Conservation (phyloP, 1,140 invertebrate genomes). For the Pseudomyrmex pallidus region DNA sequence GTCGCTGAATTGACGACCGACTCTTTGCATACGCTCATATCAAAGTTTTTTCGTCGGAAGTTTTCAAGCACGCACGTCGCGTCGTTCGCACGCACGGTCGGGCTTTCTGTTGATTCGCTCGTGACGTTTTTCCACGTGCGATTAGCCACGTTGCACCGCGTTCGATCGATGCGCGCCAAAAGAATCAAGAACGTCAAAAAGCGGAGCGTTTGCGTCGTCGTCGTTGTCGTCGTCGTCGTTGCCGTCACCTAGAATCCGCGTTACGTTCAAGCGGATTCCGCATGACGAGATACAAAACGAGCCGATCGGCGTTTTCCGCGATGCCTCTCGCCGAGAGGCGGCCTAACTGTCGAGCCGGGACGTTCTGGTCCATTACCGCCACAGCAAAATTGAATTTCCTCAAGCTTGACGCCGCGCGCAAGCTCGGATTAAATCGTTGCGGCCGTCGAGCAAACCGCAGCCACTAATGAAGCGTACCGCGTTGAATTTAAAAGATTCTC, state of each 20-base stretch:
- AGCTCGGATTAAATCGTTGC: slow-evolving; percentile 76
- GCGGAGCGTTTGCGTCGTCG: neutral
- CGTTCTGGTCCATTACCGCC: slow-evolving; percentile 72
- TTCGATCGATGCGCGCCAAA: neutral
- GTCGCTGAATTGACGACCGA: neutral
- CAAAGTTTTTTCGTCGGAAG: neutral
- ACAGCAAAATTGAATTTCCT: slow-evolving; percentile 75
- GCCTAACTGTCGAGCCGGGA: slow-evolving; percentile 42
- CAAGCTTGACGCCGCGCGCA: slow-evolving; percentile 58
- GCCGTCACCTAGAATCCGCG: slow-evolving; percentile 1
- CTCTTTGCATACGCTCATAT: neutral
- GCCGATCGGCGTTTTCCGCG: slow-evolving; percentile 48
- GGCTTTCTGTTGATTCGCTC: neutral
- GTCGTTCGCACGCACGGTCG: neutral
- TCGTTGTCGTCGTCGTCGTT: neutral
- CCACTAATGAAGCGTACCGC: slow-evolving; percentile 72
- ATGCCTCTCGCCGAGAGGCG: neutral
- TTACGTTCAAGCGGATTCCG: slow-evolving; percentile 45
- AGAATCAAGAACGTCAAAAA: slow-evolving; percentile 9
- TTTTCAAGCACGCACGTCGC: neutral
- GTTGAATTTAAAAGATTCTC: slow-evolving; percentile 71
- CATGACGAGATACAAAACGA: slow-evolving; percentile 11
- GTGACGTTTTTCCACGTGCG: neutral
- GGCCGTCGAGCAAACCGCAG: slow-evolving; percentile 66
- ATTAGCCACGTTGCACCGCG: neutral